Evolutionary conservation across 1,140 invertebrate species (phyloP).

Genomic region (Agrilus planipennis): DNA sequence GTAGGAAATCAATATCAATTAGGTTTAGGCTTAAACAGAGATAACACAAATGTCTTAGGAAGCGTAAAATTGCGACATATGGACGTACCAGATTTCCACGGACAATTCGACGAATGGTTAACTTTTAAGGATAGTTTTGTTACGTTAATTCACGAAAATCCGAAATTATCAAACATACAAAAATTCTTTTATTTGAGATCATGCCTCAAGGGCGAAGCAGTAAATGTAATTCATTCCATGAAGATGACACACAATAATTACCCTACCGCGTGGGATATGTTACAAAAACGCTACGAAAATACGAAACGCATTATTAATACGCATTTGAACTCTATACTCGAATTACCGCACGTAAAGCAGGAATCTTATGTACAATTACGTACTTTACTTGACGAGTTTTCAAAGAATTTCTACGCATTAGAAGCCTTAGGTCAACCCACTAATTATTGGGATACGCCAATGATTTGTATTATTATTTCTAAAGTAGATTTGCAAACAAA

Average conservation of each 20-base stretch:
- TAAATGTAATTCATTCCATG: conserved; percentile 20
- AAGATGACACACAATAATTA: conserved; percentile 29
- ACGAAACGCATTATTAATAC: conserved; percentile 22
- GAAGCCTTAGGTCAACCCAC: background rate
- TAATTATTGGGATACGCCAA: too few relatives aligned
- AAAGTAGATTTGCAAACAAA: too few relatives aligned
- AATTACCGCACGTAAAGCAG: background rate
- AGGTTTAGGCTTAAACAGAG: too few relatives aligned
- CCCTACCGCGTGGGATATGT: conserved; percentile 21
- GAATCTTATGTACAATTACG: background rate
- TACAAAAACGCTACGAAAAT: conserved; percentile 28
- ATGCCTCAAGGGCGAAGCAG: conserved; percentile 21
- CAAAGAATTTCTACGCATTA: background rate
- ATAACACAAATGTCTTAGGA: too few relatives aligned
- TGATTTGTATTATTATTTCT: too few relatives aligned
- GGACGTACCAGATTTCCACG: conserved; percentile 20
- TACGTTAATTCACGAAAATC: conserved; percentile 19
- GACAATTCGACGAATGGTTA: conserved; percentile 22
- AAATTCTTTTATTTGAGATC: conserved; percentile 25
- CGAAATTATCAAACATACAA: conserved; percentile 16
- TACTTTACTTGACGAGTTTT: background rate
- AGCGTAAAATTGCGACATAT: too few relatives aligned
- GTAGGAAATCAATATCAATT: too few relatives aligned
- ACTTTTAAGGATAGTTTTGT: conserved; percentile 21
- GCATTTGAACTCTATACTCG: background rate